These are phyloP conservation scores for Chrysotoxum bicinctum DNA, from an alignment of 2,888 invertebrate genomes.

Conservation along the genomic window DNA sequence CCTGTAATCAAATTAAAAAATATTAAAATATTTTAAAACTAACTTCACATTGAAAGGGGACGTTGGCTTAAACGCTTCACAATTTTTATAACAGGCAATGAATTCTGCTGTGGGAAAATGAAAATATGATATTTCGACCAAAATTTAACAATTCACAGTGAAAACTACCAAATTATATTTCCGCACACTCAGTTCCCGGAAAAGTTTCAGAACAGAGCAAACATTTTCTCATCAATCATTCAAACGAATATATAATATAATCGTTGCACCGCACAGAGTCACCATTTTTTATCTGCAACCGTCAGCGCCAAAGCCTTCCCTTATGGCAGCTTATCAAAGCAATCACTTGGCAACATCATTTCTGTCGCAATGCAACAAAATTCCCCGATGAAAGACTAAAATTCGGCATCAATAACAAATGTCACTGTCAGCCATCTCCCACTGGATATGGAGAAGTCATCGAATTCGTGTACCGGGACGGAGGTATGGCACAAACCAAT, in stretches of 20 bases:
- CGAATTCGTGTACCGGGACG: background rate
- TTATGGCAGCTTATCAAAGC: conserved; percentile 51
- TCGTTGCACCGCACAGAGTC: background rate
- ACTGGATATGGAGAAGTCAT: conserved; percentile 12
- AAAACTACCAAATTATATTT: too few species aligned
- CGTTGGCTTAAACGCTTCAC: too few species aligned
- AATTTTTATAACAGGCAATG: too few species aligned
- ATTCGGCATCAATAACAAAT: conserved; percentile 61
- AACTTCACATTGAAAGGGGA: too few species aligned
- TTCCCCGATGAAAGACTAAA: conserved; percentile 56
- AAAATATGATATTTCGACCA: too few species aligned
- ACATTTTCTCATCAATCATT: conserved; percentile 44
- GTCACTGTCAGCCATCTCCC: conserved; percentile 47
- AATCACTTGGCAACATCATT: conserved; percentile 61
- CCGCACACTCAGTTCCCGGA: background rate
- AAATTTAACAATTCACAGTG: too few species aligned
- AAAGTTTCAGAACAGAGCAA: background rate
- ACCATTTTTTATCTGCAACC: conserved; percentile 44
- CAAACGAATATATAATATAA: conserved; percentile 26
- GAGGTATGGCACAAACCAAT: background rate
- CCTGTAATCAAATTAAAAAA: too few species aligned
- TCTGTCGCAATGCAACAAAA: conserved; percentile 68
- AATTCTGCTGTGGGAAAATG: too few species aligned
- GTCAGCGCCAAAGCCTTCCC: conserved; percentile 15
- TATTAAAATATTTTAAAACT: too few species aligned